Conservation (phyloP, 1,140 invertebrate genomes). For the Brachionus paranguensis region DNA sequence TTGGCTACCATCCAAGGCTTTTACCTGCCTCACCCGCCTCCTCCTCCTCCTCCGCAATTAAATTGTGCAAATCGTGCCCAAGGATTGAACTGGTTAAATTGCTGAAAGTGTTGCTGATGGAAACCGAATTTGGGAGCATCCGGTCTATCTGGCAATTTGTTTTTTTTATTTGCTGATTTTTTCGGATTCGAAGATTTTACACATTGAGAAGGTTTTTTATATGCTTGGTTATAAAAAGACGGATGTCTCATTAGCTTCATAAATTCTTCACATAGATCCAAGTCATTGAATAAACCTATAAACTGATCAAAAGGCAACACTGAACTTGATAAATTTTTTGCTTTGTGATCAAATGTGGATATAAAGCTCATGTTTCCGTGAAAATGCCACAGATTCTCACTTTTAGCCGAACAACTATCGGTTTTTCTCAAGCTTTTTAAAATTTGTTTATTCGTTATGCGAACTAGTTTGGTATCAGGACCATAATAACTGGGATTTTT, state of each 20-base stretch:
- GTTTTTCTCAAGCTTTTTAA: not conserved
- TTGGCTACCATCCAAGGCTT: not conserved
- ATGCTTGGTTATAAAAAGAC: not conserved
- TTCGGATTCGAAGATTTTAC: not conserved
- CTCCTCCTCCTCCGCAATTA: not conserved
- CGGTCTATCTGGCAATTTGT: not conserved
- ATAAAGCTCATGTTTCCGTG: not conserved
- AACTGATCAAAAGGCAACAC: not conserved
- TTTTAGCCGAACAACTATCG: not conserved
- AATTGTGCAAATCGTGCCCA: not conserved
- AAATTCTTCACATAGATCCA: not conserved
- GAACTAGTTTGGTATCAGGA: not conserved
- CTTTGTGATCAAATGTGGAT: not conserved
- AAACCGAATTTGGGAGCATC: conserved; percentile 17
- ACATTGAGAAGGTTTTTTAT: conserved; percentile 8
- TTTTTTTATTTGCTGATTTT: not conserved
- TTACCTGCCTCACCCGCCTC: conserved; percentile 21
- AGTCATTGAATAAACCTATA: not conserved
- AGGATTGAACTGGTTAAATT: not conserved
- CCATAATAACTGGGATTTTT: conserved; percentile 6
- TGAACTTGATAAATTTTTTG: not conserved
- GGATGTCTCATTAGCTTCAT: conserved; percentile 14
- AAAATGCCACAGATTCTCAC: conserved; percentile 29
- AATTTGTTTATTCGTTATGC: not conserved
- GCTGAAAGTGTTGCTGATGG: not conserved